phyloP scores from a whole-genome alignment of 1,140 invertebrate species.

The Leptopilina boulardi region DNA sequence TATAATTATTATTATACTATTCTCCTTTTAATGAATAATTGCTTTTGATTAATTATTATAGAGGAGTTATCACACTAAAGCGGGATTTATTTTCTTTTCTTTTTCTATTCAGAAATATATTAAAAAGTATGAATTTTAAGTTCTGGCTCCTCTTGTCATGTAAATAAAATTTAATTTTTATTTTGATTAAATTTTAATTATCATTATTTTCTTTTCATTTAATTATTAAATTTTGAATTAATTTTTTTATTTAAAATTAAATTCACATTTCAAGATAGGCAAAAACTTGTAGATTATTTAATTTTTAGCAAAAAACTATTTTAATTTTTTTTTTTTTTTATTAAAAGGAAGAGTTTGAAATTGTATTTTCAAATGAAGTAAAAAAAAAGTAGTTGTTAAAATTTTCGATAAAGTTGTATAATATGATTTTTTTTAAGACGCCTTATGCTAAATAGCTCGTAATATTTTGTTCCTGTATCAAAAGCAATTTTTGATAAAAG shows the following conservation, averaged over 20 bases:
- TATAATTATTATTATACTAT: not conserved
- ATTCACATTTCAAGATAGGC: too few relatives aligned
- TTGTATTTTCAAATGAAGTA: slow-evolving; percentile 4
- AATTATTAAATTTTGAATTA: too few relatives aligned
- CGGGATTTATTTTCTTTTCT: not conserved
- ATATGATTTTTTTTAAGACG: not conserved
- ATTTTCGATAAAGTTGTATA: not conserved
- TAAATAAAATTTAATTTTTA: too few relatives aligned
- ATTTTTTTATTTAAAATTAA: too few relatives aligned
- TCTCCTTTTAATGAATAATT: slow-evolving; percentile 11
- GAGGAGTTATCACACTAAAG: slow-evolving; percentile 4
- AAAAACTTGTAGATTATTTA: too few relatives aligned
- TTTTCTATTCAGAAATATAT: slow-evolving; percentile 11
- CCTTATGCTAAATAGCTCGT: slow-evolving; percentile 2
- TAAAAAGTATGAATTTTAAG: not conserved
- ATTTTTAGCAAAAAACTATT: too few relatives aligned
- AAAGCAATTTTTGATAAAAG: slow-evolving; percentile 28
- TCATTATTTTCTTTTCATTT: too few relatives aligned
- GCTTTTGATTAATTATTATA: slow-evolving; percentile 27
- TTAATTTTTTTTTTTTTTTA: too few relatives aligned
- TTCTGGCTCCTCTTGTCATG: too few relatives aligned
- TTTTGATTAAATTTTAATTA: too few relatives aligned
- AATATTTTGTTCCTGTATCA: not conserved
- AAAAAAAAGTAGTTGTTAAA: not conserved
- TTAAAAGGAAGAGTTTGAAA: too few relatives aligned